Evolutionary conservation across 2,888 invertebrate species (phyloP), one percentile per base, ranked within the genome.

Genomic region (Cerceris ruficornis): DNA sequence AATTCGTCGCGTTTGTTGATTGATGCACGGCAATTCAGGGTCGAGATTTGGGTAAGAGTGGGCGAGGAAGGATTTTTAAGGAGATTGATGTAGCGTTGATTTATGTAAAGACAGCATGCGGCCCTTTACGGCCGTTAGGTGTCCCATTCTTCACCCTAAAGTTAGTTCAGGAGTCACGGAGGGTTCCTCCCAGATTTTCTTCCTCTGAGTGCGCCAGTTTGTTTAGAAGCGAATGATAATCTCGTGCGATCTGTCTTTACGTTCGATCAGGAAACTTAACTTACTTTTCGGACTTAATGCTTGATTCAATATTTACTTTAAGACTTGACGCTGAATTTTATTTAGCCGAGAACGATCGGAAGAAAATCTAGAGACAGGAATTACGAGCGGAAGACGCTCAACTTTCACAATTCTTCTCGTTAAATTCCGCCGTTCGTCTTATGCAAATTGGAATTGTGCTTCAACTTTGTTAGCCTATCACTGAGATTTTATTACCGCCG

Each of bases 141-240:
- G 75, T 78, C 77, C 66, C 75, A 73, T 82, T 73, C 15, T 61
- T 82, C 75, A 81, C 73, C 58, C 81, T 82, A 81, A 82, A 78
- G 73, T 82, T 81, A 82, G 82, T 81, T 75, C 78, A 81, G 64
- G 60, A 69, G 75, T 14, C 49, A 17, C 39, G 61, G 28, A 62
- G 50, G 54, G 42, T 15, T 62, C 41, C 4, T n/a, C 11, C 60
- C 39, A 50, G 54, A 67, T 67, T 64, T 58, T 17, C 17, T n/a
- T 17, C 41, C 46, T 8, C 15, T 28, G 8, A 11, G 17, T 59
- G 52, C 69, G 49, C 9, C 43, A 42, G 66, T 78, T 80, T 80
- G 72, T 75, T 78, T 75, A 67, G n/a, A 59, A n/a, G 41, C 17
- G 65, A 67, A 70, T 62, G 77, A 70, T 74, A 58, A 80, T 74